These are phyloP conservation scores for Mylabris sibirica DNA, from an alignment of 2,888 invertebrate species.

Conservation along the genomic window DNA sequence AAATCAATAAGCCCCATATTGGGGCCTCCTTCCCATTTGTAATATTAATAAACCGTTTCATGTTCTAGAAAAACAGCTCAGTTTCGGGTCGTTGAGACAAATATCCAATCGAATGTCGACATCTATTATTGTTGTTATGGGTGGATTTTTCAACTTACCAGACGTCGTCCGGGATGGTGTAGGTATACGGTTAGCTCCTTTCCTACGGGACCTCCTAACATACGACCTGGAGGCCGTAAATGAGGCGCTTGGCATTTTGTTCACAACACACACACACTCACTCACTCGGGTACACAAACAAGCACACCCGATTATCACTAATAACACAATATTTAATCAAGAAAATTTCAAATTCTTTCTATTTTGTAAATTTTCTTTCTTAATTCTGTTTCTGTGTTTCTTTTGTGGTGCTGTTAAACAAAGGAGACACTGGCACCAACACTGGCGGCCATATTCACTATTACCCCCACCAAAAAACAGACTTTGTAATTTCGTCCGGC, in stretches of 20 bases:
- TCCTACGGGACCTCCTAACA: slow-evolving; percentile 89
- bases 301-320: background rate
- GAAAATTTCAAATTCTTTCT: background rate
- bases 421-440: slow-evolving; percentile 82
- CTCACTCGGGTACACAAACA: background rate
- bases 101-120: slow-evolving; percentile 29
- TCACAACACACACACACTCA: slow-evolving; percentile 58
- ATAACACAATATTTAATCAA: too few species aligned
- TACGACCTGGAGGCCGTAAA: slow-evolving; percentile 92
- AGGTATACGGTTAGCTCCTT: slow-evolving; percentile 88
- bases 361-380: background rate
- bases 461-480: slow-evolving; percentile 33
- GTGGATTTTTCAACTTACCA: slow-evolving; percentile 67
- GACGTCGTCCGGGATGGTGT: slow-evolving; percentile 82
- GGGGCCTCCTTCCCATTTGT: slow-evolving; percentile 13
- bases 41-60: slow-evolving; percentile 25
- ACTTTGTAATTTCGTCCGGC: slow-evolving; percentile 30
- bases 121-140: too few species aligned
- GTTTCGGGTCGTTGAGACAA: slow-evolving; percentile 37
- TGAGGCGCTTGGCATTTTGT: slow-evolving; percentile 94
- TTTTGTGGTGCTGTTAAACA: slow-evolving; percentile 67
- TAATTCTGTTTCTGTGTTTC: background rate
- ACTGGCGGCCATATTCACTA: slow-evolving; percentile 82
- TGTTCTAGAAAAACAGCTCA: slow-evolving; percentile 21
- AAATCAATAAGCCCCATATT: slow-evolving; percentile 20